A percentile compares a stretch with the other conserved stretches of the same genome.
These are phyloP conservation scores for Schlechtendalia chinensis DNA, from an alignment of 1,140 invertebrate species.

Conservation along the genomic window DNA sequence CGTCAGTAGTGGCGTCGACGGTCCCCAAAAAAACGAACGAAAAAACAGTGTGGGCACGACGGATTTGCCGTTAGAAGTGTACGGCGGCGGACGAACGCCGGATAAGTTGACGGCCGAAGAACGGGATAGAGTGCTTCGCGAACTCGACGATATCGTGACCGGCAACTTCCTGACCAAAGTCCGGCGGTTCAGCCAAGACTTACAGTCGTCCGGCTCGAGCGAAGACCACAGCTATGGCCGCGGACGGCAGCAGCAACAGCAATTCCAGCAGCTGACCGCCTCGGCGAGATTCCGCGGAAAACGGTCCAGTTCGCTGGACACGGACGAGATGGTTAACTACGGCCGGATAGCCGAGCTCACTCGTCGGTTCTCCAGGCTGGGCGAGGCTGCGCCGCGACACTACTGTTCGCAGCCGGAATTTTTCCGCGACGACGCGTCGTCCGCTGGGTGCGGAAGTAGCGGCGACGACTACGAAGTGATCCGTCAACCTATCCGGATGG, in stretches of 20 bases:
- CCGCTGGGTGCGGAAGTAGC: neutral
- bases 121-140: constrained; percentile 59
- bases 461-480: constrained; percentile 24
- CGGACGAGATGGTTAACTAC: constrained; percentile 55
- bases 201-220: neutral
- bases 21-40: neutral
- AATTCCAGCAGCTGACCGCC: neutral
- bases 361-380: constrained; percentile 62
- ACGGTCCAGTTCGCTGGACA: constrained; percentile 33
- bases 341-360: constrained; percentile 64
- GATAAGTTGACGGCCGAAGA: constrained; percentile 58
- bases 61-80: neutral
- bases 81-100: neutral
- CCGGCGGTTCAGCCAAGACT: constrained; percentile 7
- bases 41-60: neutral
- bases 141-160: constrained; percentile 58
- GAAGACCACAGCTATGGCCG: neutral
- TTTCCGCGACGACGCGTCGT: neutral
- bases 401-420: constrained; percentile 31
- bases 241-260: neutral
- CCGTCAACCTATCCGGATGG: constrained; percentile 16
- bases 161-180: constrained; percentile 47
- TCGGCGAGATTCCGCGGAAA: neutral
- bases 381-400: constrained; percentile 54
- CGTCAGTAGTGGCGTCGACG: neutral